Evolutionary conservation across 2,113 vertebrate genomes (phyloP).

Genomic region (Panthera uncia): DNA sequence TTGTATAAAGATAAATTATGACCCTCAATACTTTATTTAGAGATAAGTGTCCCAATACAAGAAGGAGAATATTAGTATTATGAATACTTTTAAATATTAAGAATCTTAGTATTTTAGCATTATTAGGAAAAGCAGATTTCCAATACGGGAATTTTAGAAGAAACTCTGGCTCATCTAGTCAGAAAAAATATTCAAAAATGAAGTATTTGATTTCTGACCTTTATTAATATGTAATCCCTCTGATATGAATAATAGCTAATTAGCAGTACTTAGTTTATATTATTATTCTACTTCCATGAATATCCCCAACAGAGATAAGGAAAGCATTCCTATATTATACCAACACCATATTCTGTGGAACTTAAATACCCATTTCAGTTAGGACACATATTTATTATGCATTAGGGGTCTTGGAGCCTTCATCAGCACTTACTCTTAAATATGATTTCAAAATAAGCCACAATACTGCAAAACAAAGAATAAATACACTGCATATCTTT

Average conservation of each 20-base stretch:
- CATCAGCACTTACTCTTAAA: background rate
- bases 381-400: background rate
- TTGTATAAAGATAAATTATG: background rate
- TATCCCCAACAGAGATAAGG: background rate
- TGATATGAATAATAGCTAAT: conserved; percentile 8
- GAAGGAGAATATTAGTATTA: background rate
- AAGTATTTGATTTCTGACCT: background rate
- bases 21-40: background rate
- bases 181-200: background rate
- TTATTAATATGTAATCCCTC: background rate
- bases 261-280: background rate
- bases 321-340: background rate
- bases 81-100: too few relatives aligned
- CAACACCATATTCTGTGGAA: background rate
- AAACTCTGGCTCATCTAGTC: background rate
- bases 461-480: background rate
- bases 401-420: background rate
- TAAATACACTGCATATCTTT: background rate
- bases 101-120: background rate
- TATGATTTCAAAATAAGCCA: background rate
- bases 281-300: background rate
- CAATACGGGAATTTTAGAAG: background rate
- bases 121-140: conserved; percentile 6
- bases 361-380: background rate
- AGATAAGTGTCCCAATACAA: background rate